Evolutionary conservation across 1,140 invertebrate species (phyloP).

Genomic region (Drosophila repletoides): DNA sequence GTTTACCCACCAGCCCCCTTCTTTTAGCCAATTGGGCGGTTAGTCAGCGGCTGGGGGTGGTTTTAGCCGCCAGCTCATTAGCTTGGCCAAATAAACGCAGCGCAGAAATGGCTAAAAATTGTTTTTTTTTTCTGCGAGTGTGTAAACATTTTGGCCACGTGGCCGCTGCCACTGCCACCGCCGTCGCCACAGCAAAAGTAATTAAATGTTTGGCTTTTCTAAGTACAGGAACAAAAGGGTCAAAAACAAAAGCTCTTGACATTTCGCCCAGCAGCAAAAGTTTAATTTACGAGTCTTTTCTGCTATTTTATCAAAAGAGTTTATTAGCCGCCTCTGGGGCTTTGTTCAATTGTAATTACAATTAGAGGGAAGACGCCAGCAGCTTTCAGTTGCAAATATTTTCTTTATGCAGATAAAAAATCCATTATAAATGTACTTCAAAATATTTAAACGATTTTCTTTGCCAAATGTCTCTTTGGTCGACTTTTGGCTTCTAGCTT

Average conservation of each 20-base stretch:
- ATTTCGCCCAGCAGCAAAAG: not conserved
- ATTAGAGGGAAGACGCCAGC: no score
- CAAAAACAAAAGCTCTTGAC: constrained; percentile 3
- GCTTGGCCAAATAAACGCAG: constrained; percentile 59
- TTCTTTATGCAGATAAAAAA: no score
- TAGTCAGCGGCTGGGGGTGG: constrained; percentile 11
- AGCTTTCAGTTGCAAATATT: no score
- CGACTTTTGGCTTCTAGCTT: no score
- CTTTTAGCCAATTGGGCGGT: not conserved
- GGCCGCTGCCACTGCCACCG: no score
- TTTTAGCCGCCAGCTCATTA: constrained; percentile 61
- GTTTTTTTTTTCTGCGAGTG: constrained; percentile 18
- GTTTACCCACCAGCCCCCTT: not conserved
- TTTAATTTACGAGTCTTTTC: not conserved
- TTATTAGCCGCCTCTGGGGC: constrained; percentile 12
- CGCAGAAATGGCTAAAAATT: constrained; percentile 39
- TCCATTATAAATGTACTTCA: no score
- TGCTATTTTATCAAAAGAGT: not conserved
- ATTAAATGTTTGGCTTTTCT: constrained; percentile 16
- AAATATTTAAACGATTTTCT: no score
- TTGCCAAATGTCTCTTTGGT: no score
- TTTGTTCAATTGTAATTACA: constrained; percentile 4
- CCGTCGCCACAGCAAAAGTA: constrained; percentile 30
- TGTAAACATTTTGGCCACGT: constrained; percentile 36
- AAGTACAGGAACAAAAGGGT: constrained; percentile 7